Base-by-base conservation (phyloP, 2,113 vertebrate species). In the Poicephalus gulielmi region DNA sequence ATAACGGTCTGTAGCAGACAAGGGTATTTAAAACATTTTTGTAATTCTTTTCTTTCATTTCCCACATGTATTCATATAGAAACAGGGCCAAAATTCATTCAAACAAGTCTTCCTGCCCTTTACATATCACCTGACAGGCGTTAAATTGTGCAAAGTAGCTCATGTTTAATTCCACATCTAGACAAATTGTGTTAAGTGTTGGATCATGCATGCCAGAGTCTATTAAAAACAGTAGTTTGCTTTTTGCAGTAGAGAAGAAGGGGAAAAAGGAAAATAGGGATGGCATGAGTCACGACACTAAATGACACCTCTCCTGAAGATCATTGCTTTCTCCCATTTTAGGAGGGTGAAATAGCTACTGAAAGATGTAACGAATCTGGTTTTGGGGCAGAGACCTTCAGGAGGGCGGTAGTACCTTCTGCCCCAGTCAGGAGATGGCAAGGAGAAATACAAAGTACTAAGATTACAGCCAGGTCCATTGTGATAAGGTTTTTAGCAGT, bases 131-230 rank as follows among this genome's bases (percentile, higher is more conserved):
- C 52, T 92, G 78, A 73, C 19, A 12, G 66, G 35, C 69, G 83
- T 66, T 82, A 97, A 94, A 84, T 55, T 91, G 74, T 83, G 59
- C 68, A 90, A 94, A 94, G 43, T 73, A 92, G 33, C 41, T 87
- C 28, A 55, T 67, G 64, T 76, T 95, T 96, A 73, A 88, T 89
- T 95, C 71, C 0, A 0, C 55, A 86, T 71, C 18, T 86, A 82
- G 81, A 23, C 4, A 2, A 90, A 76, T 83, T 67, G 31, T 80
- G 68, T 69, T 67, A 64, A 76, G 57, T 24, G 8, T 43, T 55
- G 47, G 73, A 52, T 88, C 59, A 33, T 59, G 37, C 22, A 31
- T 74, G n/a, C 41, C 71, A 52, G 20, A 37, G 12, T 82, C 86
- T 88, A 52, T 92, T 83, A 90, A 86, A 81, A 0, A 0, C 4